phyloP scores from a whole-genome alignment of 2,797 vertebrate species.

The Linurgus olivaceus region DNA sequence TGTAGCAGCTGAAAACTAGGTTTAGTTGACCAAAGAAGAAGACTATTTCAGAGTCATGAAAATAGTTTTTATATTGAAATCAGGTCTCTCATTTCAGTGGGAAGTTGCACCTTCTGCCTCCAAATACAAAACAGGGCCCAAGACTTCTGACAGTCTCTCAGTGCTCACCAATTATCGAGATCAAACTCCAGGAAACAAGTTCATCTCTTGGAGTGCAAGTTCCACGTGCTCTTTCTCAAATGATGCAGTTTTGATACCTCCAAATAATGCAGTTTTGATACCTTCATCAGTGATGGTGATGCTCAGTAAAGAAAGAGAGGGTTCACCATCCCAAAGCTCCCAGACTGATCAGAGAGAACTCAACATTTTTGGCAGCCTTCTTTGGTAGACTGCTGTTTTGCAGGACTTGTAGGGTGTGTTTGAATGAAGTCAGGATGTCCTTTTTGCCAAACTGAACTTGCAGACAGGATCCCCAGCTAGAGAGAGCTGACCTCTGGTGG shows the following conservation, averaged over 20 bases:
- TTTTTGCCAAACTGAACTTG: not conserved
- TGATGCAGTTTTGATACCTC: not conserved
- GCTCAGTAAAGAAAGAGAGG: not conserved
- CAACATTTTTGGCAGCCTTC: not conserved
- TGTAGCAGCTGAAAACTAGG: not conserved
- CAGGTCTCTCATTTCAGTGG: not conserved
- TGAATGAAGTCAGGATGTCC: not conserved
- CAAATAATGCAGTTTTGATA: not conserved
- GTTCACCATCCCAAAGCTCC: not conserved
- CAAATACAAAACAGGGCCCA: not conserved
- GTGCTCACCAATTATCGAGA: accelerated
- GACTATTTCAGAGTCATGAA: not conserved
- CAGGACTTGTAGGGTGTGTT: not conserved
- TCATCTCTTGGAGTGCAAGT: not conserved
- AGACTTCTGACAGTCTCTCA: not conserved
- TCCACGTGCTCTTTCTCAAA: not conserved
- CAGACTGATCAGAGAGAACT: not conserved
- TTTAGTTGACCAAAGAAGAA: not conserved
- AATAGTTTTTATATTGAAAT: not conserved
- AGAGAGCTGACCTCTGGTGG: not conserved
- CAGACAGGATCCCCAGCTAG: not conserved
- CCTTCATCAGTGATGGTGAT: not conserved
- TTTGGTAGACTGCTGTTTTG: not conserved
- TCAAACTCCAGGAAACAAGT: not conserved
- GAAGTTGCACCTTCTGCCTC: not conserved